Base-by-base conservation (phyloP, 2,113 vertebrate species). In the Panthera tigris region DNA sequence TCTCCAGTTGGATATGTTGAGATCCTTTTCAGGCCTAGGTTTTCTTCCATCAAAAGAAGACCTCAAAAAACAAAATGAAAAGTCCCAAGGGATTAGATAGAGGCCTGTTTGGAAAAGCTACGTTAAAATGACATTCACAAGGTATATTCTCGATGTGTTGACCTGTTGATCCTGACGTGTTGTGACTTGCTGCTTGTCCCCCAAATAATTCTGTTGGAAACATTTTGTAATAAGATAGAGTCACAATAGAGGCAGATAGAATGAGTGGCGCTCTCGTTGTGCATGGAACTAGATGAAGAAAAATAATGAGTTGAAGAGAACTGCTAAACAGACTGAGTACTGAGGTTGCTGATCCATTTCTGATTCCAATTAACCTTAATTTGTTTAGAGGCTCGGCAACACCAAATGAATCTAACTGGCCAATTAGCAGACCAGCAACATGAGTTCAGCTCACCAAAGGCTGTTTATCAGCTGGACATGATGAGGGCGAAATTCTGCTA, bases 361-460 rank as follows among this genome's bases (percentile, higher is more conserved):
- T 94, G 76, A 69, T 96, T 97, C 89, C 89, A 90, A 96, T 91
- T 98, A 97, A 94, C 79, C 95, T 98, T 97, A 97, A 97, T 96
- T 96, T 97, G 78, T 55, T 92, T 92, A 80, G 90, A 97, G 55
- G 52, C 16, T 33, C 16, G 91, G 89, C 14, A 95, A 39, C 36
- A 96, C 52, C 94, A 97, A 96, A 96, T 96, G 48, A 97, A 97
- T 98, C 7, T 55, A 90, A 95, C 97, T 96, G 96, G 93, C 84
- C 96, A 21, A 96, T 98, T 93, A 97, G 68, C 65, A 91, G 95
- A 57, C 29, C 73, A 88, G 52, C 71, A 23, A 76, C 36, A 61
- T 29, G 95, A 98, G 91, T 95, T 97, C 93, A 97, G 19, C 84
- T 97, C 95, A 95, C 93, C 89, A 94, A 97, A 95, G 79, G 33